phyloP scores from a whole-genome alignment of 2,113 vertebrate species.

The Pyxicephalus adspersus region DNA sequence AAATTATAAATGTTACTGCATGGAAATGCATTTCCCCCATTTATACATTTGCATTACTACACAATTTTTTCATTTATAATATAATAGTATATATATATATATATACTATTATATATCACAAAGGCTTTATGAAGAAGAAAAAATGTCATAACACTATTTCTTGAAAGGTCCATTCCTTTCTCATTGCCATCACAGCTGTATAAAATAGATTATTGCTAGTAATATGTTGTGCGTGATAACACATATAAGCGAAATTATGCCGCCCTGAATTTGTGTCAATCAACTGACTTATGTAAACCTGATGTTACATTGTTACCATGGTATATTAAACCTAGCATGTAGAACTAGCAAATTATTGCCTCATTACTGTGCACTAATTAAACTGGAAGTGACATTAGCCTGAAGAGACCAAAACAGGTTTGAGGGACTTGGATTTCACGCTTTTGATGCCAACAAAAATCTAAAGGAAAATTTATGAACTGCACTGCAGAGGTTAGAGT shows the following conservation, averaged over 20 bases:
- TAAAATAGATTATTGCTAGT: too few relatives aligned
- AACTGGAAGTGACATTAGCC: conserved; percentile 41
- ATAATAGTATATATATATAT: too few relatives aligned
- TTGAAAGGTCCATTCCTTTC: too few relatives aligned
- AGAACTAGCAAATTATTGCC: conserved; percentile 21
- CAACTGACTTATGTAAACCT: neutral
- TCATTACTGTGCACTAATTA: conserved; percentile 15
- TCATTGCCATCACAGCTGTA: too few relatives aligned
- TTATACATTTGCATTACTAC: too few relatives aligned
- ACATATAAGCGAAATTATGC: neutral
- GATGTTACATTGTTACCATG: conserved; percentile 1
- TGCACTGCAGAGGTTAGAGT: neutral
- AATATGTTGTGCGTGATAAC: too few relatives aligned
- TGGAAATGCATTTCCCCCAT: too few relatives aligned
- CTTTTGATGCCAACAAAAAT: neutral
- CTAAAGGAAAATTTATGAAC: conserved; percentile 1
- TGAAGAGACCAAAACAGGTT: conserved; percentile 28
- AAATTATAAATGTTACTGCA: too few relatives aligned
- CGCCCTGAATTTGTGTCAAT: conserved; percentile 8
- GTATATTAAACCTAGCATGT: conserved; percentile 29
- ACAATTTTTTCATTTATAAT: too few relatives aligned
- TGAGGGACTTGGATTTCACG: conserved; percentile 31
- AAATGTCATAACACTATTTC: too few relatives aligned
- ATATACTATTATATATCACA: too few relatives aligned
- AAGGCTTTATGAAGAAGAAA: too few relatives aligned